Conservation (phyloP, 2,888 invertebrate genomes). For the Diarsia dahlii region DNA sequence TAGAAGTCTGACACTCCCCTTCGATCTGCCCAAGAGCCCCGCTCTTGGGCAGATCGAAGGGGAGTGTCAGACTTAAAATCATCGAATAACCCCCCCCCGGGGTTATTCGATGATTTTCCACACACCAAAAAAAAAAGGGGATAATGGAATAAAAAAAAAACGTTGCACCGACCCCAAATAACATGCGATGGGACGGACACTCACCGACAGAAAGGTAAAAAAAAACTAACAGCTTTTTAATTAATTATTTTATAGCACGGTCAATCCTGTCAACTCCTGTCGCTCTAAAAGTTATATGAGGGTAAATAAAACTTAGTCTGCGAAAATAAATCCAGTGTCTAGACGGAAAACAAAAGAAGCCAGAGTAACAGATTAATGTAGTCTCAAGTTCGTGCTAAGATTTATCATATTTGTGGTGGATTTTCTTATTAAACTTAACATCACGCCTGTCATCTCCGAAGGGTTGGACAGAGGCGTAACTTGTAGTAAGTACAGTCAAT, state of each 20-base stretch:
- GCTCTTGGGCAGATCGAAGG: too few species aligned
- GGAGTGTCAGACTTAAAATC: too few species aligned
- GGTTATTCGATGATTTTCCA: neutral
- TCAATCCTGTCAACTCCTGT: too few species aligned
- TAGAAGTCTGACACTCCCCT: too few species aligned
- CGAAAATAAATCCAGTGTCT: slow-evolving; percentile 17
- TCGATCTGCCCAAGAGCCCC: too few species aligned
- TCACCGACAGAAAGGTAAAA: too few species aligned
- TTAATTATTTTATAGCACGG: neutral
- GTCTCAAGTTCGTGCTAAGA: neutral
- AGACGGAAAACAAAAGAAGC: neutral
- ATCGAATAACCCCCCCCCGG: too few species aligned
- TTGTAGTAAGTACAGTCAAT: neutral
- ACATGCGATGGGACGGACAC: too few species aligned
- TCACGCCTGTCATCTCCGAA: neutral
- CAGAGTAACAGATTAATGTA: neutral
- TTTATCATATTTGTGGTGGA: neutral
- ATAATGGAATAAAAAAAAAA: too few species aligned
- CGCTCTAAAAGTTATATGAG: neutral
- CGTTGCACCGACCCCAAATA: too few species aligned
- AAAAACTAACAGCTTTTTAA: neutral
- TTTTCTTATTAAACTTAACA: neutral
- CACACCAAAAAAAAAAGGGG: too few species aligned
- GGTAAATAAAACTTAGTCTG: neutral
- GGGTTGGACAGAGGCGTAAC: neutral